A percentile compares a stretch with the other conserved stretches of the same genome.
Conservation (phyloP, 2,888 invertebrate species). For the Eledone cirrhosa region DNA sequence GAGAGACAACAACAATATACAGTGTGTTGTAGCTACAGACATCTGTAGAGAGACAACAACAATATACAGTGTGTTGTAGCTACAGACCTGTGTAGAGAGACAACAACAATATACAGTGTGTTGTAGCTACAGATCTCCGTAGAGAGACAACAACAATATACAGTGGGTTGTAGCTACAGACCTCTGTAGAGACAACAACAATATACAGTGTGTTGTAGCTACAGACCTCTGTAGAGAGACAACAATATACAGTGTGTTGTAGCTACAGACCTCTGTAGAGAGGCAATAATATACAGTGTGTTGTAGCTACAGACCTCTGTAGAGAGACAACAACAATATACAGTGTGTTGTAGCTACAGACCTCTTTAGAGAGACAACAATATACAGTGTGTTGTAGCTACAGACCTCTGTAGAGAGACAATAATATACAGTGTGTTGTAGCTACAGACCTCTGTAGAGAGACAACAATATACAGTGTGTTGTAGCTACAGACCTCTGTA, state of each 20-base stretch:
- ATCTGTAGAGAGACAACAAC: slow-evolving; percentile 40
- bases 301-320: slow-evolving; percentile 52
- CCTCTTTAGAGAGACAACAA: slow-evolving; percentile 42
- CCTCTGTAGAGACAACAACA: slow-evolving; percentile 42
- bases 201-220: too few species aligned
- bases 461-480: too few species aligned
- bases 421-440: too few species aligned
- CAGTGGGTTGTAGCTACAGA: too few species aligned
- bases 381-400: too few species aligned
- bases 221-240: slow-evolving; percentile 46
- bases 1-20: slow-evolving; percentile 24
- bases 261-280: slow-evolving; percentile 51
- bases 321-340: slow-evolving; percentile 30
- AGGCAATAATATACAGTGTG: too few species aligned
- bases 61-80: too few species aligned
- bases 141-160: slow-evolving; percentile 30
- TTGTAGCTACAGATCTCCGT: slow-evolving; percentile 52
- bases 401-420: slow-evolving; percentile 44
- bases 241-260: too few species aligned
- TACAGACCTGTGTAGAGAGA: slow-evolving; percentile 47
- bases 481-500: slow-evolving; percentile 52
- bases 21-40: too few species aligned
- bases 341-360: too few species aligned
- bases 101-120: too few species aligned
- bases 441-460: slow-evolving; percentile 49